Percentiles rank a stretch among this genome's conserved stretches.
Evolutionary conservation across 1,140 invertebrate genomes (phyloP).

Genomic region (Anoplophora glabripennis): DNA sequence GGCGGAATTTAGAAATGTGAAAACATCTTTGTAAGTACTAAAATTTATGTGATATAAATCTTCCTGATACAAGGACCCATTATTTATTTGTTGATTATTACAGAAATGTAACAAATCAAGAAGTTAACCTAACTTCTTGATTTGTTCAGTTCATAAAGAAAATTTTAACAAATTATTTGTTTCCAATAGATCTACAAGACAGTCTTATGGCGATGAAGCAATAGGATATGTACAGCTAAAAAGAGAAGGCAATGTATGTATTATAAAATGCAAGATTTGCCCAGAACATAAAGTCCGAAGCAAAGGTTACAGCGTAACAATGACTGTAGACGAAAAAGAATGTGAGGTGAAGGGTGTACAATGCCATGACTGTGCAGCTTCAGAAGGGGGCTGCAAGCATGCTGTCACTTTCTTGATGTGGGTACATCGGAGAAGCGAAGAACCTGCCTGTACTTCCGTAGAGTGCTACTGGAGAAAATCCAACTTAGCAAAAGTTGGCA

Average conservation of each 20-base stretch:
- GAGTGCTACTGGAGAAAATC: slow-evolving; percentile 45
- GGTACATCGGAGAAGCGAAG: slow-evolving; percentile 37
- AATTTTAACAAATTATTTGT: neutral
- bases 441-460: slow-evolving; percentile 31
- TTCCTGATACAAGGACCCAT: no score
- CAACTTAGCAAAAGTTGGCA: slow-evolving; percentile 15
- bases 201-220: slow-evolving; percentile 28
- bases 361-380: slow-evolving; percentile 36
- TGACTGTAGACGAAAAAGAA: slow-evolving; percentile 28
- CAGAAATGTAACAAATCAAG: no score
- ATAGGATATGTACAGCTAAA: slow-evolving; percentile 37
- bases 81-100: no score
- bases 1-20: no score
- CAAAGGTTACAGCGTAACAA: slow-evolving; percentile 26
- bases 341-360: slow-evolving; percentile 20
- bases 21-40: no score
- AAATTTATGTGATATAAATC: no score
- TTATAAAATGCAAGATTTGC: slow-evolving; percentile 30
- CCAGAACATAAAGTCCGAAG: slow-evolving; percentile 34
- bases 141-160: no score
- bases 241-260: slow-evolving; percentile 29
- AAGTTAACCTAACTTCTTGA: no score
- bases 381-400: slow-evolving; percentile 34
- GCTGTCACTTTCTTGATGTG: slow-evolving; percentile 39
- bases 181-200: slow-evolving; percentile 3